Percentiles rank a stretch among this genome's conserved stretches.
phyloP scores from a whole-genome alignment of 2,888 invertebrate species.

The Boloria euphrosyne region DNA sequence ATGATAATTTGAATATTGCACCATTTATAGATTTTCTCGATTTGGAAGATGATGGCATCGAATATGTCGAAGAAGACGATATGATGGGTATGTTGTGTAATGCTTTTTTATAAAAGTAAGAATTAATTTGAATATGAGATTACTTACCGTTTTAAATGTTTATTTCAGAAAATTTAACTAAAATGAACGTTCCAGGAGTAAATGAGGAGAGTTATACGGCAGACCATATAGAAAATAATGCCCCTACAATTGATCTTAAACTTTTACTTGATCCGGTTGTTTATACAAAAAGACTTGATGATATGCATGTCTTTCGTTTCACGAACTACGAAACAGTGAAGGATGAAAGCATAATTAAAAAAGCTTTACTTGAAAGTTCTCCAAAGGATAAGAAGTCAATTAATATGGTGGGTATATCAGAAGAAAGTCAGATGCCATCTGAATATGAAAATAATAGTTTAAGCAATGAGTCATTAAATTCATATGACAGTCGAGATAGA shows the following conservation, averaged over 20 bases:
- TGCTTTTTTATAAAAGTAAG: neutral
- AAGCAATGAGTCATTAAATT: slow-evolving; percentile 22
- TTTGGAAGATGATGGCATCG: slow-evolving; percentile 55
- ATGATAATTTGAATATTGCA: slow-evolving; percentile 24
- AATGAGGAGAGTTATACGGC: slow-evolving; percentile 15
- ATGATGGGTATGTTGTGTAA: slow-evolving; percentile 17
- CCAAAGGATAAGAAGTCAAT: slow-evolving; percentile 47
- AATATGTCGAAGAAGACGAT: slow-evolving; percentile 40
- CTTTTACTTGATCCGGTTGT: slow-evolving; percentile 64
- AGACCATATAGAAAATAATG: slow-evolving; percentile 29
- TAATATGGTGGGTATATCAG: slow-evolving; percentile 35
- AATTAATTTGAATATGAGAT: neutral
- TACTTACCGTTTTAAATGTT: neutral
- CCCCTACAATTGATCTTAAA: slow-evolving; percentile 61
- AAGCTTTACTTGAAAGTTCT: slow-evolving; percentile 58
- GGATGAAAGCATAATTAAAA: slow-evolving; percentile 51
- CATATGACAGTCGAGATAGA: slow-evolving; percentile 22
- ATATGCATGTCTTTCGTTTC: slow-evolving; percentile 57
- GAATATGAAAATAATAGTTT: slow-evolving; percentile 13
- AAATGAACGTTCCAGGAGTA: slow-evolving; percentile 11
- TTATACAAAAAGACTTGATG: slow-evolving; percentile 63
- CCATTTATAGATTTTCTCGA: slow-evolving; percentile 56
- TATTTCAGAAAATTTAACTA: slow-evolving; percentile 35
- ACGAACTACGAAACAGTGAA: slow-evolving; percentile 46
- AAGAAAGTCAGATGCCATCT: slow-evolving; percentile 1